Percentiles rank a stretch among this genome's conserved stretches.
Conservation (phyloP, 2,888 invertebrate species). For the Omphaloscelis lunosa region DNA sequence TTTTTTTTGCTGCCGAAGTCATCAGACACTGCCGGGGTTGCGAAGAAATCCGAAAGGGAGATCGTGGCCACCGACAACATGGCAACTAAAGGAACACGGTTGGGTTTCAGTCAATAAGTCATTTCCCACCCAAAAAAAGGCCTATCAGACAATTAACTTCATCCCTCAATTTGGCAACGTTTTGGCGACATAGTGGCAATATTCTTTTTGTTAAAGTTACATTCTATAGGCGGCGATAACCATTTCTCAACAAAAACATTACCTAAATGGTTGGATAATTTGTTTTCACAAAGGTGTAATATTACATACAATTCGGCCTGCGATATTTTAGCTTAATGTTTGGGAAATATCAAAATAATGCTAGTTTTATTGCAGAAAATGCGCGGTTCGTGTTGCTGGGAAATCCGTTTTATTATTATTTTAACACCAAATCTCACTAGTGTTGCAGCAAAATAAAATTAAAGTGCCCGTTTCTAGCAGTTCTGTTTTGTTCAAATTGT, state of each 20-base stretch:
- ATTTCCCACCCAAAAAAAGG: too few relatives aligned
- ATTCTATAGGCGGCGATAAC: not conserved
- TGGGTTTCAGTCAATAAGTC: too few relatives aligned
- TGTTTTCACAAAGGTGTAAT: not conserved
- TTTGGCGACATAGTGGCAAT: not conserved
- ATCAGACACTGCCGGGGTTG: too few relatives aligned
- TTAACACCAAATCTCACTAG: constrained; percentile 18
- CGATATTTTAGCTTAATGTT: constrained; percentile 27
- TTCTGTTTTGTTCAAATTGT: constrained; percentile 12
- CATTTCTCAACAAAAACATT: not conserved
- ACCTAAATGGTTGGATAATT: not conserved
- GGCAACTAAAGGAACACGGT: too few relatives aligned
- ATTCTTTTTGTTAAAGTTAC: not conserved
- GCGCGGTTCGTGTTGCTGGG: constrained; percentile 7
- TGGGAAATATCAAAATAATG: constrained; percentile 38
- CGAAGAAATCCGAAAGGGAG: too few relatives aligned
- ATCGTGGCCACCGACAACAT: too few relatives aligned
- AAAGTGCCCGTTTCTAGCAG: not conserved
- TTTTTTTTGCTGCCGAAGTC: not conserved
- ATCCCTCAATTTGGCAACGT: not conserved
- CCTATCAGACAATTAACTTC: not conserved
- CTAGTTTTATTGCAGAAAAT: constrained; percentile 26
- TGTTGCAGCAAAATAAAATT: constrained; percentile 21
- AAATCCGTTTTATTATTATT: constrained; percentile 31
- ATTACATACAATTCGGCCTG: not conserved